Base-by-base conservation (phyloP, 30 jellyfish, hydroid and myxozoan genomes). In the Sanderia malayensis region DNA sequence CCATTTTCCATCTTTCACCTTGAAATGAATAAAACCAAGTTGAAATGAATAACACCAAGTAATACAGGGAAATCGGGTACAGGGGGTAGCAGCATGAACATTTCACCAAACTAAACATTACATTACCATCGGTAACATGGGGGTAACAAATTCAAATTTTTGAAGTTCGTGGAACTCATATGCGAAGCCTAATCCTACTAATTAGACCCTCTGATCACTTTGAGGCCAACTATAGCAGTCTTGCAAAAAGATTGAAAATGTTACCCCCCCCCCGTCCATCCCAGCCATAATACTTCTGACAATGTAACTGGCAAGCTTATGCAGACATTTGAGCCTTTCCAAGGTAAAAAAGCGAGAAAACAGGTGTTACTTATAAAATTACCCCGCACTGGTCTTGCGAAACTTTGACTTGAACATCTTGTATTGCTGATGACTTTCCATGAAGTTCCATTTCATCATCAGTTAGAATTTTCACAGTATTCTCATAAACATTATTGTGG, bases 381-480 rank as follows among this genome's bases (percentile, higher is more conserved):
- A 33, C 18, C 11, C 22, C 2, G 3, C 24, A 27, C 8, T 18
- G 17, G 58, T 62, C 29, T 28, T 1, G 8, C 34, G 68, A 57
- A 62, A n/a, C n/a, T n/a, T n/a, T n/a, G n/a, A n/a, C n/a, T n/a
- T n/a, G n/a, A n/a, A n/a, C n/a, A n/a, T n/a, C n/a, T n/a, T n/a
- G n/a, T n/a, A n/a, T n/a, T n/a, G n/a, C n/a, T n/a, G n/a, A n/a
- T n/a, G 83, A 63, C 32, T 79, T 59, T 19, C 86, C 91, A 71
- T 84, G 93, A 28, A 91, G 59, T 53, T 76, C 96, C 13, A 67
- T 44, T 34, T 74, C 94, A 61, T 91, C 90, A 45, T 83, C 94
- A 8, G 95, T 65, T 26, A 72, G 73, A 29, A 91, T 75, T 59
- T 91, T 84, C 73, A 91, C 59, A 17, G 94, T 76, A 11, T 79